phyloP scores from a whole-genome alignment of 2,797 vertebrate species.

The Antrozous pallidus region DNA sequence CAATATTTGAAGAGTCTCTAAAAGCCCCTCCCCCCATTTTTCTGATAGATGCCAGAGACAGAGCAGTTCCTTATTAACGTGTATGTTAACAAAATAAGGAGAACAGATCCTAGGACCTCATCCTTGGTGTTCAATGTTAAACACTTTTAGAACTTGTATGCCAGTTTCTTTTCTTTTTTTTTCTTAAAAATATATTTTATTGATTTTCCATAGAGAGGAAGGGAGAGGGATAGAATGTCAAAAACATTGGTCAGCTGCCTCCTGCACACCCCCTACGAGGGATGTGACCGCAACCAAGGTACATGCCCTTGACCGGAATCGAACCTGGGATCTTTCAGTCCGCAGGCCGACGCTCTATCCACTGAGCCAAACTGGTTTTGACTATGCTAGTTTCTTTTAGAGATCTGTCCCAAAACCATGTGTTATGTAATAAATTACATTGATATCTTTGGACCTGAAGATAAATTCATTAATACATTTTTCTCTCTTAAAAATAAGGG shows the following conservation, averaged over 20 bases:
- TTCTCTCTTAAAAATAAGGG: neutral
- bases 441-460: neutral
- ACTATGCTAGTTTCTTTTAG: neutral
- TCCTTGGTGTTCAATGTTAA: neutral
- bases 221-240: no score
- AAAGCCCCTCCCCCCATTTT: neutral
- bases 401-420: neutral
- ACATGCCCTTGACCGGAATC: no score
- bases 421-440: neutral
- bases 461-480: neutral
- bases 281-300: no score
- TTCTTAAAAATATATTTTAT: no score
- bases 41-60: neutral
- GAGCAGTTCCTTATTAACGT: neutral
- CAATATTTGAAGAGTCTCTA: slow-evolving; percentile 2
- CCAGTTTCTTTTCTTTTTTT: no score
- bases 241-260: no score
- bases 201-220: no score
- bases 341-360: no score
- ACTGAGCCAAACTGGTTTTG: no score
- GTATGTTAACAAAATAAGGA: slow-evolving; percentile 13
- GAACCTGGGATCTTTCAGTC: no score
- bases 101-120: neutral
- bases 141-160: neutral
- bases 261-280: no score